phyloP scores from a whole-genome alignment of 2,113 vertebrate genomes.

The Vidua macroura region DNA sequence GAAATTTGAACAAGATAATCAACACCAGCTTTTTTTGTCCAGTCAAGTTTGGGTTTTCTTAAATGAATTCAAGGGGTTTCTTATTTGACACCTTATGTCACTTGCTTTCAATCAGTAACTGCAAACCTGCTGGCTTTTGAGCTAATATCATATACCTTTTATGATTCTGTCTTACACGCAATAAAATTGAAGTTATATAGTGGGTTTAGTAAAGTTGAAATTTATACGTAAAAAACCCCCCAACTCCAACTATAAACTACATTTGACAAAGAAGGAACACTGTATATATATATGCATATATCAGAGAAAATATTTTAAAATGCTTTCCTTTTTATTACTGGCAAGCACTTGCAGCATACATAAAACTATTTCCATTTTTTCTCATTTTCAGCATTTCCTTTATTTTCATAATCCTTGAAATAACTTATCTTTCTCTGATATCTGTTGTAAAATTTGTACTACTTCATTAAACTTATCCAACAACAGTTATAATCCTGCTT shows the following conservation, averaged over 20 bases:
- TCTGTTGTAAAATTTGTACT: neutral
- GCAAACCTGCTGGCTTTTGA: neutral
- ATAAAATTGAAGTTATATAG: neutral
- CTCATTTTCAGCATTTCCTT: neutral
- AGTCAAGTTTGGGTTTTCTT: neutral
- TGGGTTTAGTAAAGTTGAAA: neutral
- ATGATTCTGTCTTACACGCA: neutral
- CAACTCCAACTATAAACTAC: neutral
- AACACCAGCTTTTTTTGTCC: neutral
- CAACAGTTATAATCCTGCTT: neutral
- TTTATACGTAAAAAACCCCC: accelerated
- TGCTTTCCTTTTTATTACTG: neutral
- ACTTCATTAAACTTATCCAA: neutral
- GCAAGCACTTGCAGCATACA: neutral
- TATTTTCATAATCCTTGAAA: neutral
- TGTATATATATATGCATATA: neutral
- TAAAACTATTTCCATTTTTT: neutral
- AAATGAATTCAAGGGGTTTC: neutral
- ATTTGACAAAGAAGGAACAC: neutral
- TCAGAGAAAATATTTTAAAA: neutral
- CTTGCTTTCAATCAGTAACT: neutral
- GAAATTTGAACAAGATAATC: neutral
- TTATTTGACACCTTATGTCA: neutral
- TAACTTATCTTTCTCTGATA: neutral
- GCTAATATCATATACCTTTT: neutral